These are phyloP conservation scores for Heterotis niloticus DNA, from an alignment of 2,113 vertebrate genomes.

Conservation along the genomic window DNA sequence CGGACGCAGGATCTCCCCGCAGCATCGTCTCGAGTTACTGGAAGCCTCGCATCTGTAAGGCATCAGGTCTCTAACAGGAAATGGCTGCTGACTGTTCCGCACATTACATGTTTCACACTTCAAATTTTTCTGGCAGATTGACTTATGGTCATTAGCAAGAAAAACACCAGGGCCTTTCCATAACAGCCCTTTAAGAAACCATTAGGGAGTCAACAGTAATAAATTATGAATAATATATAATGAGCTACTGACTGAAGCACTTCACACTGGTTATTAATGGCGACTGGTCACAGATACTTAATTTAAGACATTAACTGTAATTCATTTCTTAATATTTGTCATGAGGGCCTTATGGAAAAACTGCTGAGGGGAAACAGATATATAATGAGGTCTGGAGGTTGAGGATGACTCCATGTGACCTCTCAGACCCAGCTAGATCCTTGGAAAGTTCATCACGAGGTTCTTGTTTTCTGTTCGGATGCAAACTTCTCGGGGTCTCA, in stretches of 20 bases:
- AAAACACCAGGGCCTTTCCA: slow-evolving; percentile 47
- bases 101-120: slow-evolving; percentile 38
- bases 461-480: neutral
- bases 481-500: neutral
- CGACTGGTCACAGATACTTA: slow-evolving; percentile 58
- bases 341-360: slow-evolving; percentile 49
- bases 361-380: slow-evolving; percentile 41
- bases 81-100: slow-evolving; percentile 25
- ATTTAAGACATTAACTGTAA: slow-evolving; percentile 62
- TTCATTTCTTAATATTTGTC: slow-evolving; percentile 70
- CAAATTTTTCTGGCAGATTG: slow-evolving; percentile 49
- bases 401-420: slow-evolving; percentile 51
- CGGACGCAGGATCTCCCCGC: neutral
- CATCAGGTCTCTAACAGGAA: slow-evolving; percentile 22
- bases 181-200: slow-evolving; percentile 65
- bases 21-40: slow-evolving; percentile 3
- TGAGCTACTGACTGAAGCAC: slow-evolving; percentile 54
- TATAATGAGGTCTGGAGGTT: slow-evolving; percentile 49
- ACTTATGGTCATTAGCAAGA: slow-evolving; percentile 52
- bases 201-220: slow-evolving; percentile 66
- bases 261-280: slow-evolving; percentile 59
- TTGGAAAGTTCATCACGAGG: neutral
- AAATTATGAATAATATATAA: slow-evolving; percentile 66
- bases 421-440: slow-evolving; percentile 30
- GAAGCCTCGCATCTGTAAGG: slow-evolving; percentile 6